Conservation (phyloP, 2,113 vertebrate genomes). For the Choloepus hoffmanni region DNA sequence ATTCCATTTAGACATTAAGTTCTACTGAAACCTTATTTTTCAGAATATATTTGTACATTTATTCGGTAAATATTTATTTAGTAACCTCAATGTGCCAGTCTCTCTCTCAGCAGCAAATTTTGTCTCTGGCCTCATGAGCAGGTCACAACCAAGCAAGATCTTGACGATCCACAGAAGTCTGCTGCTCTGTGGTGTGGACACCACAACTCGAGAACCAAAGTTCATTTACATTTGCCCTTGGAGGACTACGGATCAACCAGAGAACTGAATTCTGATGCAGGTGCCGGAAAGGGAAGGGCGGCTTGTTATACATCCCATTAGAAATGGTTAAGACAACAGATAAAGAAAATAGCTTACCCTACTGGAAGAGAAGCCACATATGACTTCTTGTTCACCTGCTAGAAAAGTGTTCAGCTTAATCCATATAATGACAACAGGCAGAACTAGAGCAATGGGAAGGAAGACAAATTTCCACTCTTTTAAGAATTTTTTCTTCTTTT, state of each 20-base stretch:
- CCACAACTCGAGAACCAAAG: neutral
- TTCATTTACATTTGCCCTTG: neutral
- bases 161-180: neutral
- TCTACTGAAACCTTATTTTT: neutral
- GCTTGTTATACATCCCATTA: neutral
- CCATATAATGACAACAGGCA: neutral
- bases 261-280: neutral
- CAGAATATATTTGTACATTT: neutral
- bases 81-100: neutral
- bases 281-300: neutral
- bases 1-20: neutral
- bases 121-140: neutral
- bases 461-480: neutral
- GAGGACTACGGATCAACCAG: neutral
- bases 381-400: neutral
- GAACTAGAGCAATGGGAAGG: neutral
- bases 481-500: conserved; percentile 19
- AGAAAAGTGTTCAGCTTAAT: neutral
- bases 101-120: neutral
- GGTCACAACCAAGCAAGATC: neutral
- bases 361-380: neutral
- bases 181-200: neutral
- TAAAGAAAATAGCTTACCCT: neutral
- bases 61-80: neutral
- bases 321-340: neutral